Percentiles rank a stretch among this genome's conserved stretches.
phyloP scores from a whole-genome alignment of 2,113 vertebrate species.

The Coracopsis vasa region DNA sequence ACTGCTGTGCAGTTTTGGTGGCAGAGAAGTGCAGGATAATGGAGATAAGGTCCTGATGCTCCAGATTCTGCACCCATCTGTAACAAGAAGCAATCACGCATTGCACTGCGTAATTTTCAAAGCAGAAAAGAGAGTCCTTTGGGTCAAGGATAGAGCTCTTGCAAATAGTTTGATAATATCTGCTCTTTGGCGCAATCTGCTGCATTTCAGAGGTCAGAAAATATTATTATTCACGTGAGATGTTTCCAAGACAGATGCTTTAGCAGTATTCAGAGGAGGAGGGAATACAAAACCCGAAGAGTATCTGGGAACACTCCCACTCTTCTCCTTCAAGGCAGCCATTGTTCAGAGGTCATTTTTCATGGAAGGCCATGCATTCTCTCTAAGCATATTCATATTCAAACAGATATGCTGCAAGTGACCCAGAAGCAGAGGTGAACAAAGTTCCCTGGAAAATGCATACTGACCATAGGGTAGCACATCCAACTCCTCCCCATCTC shows the following conservation, averaged over 20 bases:
- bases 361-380: background rate
- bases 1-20: background rate
- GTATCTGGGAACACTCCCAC: background rate
- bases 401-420: background rate
- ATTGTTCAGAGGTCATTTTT: background rate
- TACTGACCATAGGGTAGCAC: background rate
- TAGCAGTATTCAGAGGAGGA: background rate
- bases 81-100: background rate
- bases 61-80: background rate
- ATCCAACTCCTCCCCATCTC: background rate
- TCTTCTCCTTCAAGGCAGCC: background rate
- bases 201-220: slow-evolving; percentile 48
- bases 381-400: background rate
- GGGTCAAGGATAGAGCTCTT: background rate
- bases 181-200: slow-evolving; percentile 44
- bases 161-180: background rate
- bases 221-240: background rate
- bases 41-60: background rate
- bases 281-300: background rate
- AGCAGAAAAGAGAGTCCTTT: background rate
- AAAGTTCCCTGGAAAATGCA: background rate
- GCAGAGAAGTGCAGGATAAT: background rate
- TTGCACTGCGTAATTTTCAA: background rate
- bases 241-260: background rate
- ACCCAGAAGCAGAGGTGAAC: background rate